Base-by-base conservation (phyloP, 2,113 vertebrate species). In the Harpagus bidentatus region DNA sequence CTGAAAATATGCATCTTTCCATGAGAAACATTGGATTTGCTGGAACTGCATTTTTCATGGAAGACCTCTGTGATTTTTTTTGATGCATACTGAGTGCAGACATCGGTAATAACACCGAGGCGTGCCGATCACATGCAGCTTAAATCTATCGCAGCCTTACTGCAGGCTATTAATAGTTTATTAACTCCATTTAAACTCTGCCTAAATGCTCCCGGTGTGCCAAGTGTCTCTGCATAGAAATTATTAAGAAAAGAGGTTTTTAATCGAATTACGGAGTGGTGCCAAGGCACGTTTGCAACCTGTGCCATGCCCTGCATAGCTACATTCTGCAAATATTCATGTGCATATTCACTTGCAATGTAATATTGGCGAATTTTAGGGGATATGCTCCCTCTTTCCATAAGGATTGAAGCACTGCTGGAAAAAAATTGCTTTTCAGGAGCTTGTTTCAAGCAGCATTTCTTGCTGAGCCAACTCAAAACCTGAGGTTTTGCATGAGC, bases 161-260 rank as follows among this genome's bases (percentile, higher is more conserved):
- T 85, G 90, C 70, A 74, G 78, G 66, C 70, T 90, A 50, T 90
- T 88, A 92, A 88, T 90, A 86, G 79, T 95, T 97, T 93, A 95
- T 94, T 86, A 96, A 92, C 88, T 95, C 82, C 32, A 9, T 81
- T 92, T 92, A 90, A 93, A 95, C 92, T 95, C 85, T 73, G 32
- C 40, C 34, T 77, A 82, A 95, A 69, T 38, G 66, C 67, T 86
- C 74, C 85, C 31, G 8, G 62, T 74, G 83, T 83, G 79, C 53
- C 71, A 42, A 94, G 85, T 16, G 66, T 38, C 59, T 89, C 65
- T 59, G 66, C 3, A 0, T 61, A 45, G 82, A 83, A 96, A 88
- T 95, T 48, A 55, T 50, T 40, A 55, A 69, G 85, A 59, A 88
- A 83, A 88, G 74, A n/a, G 2, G 1, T 4, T 65, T 86, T 82